Evolutionary conservation across 35 echinoderm and acorn worm genomes (phyloP), one percentile per base, ranked within the genome.

Genomic region (Apostichopus japonicus): DNA sequence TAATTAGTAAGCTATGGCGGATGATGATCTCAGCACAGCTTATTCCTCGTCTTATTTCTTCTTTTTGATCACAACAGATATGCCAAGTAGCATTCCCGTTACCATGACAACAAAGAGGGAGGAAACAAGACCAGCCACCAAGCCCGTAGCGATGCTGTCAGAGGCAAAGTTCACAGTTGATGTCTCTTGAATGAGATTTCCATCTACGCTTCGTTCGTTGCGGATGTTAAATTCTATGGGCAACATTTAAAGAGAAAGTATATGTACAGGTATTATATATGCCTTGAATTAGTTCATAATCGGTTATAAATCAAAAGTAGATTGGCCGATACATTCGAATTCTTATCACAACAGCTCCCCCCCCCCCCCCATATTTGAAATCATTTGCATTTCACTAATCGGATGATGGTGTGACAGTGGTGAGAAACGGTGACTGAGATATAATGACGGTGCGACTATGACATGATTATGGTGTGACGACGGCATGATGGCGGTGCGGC

Each of bases 31-130:
- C 33, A 44, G 33, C 33, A 44, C 33, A 44, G 33, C 33, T 44
- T 44, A 15, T 67, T 67, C 7, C 63, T 11, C 63, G 11, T 67
- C 63, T 67, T 67, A 11, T 86, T 65, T 10, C 52, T 86, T 86
- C 17, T 53, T 27, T 54, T 86, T 86, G 17, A 44, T 86, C 83
- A 86, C 16, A 1, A 86, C 11, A 65, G 57, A 15, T 56, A 54
- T 19, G 17, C 86, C 86, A 62, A 87, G 65, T 51, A 87, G 24
- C 3, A 87, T 87, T 21, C 16, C 24, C 17, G 86, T 87, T 6
- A 65, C 24, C 8, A 87, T 44, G 63, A 87, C 86, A 71, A 87
- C 86, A 62, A 87, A 24, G 55, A 87, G 86, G 2, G 86, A 87
- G 16, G 86, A 87, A 44, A 87, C 86, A 17, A 87, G 15, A 8